A percentile compares a stretch with the other conserved stretches of the same genome.
Conservation (phyloP, 1,140 invertebrate genomes). For the Luehdorfia chinensis region DNA sequence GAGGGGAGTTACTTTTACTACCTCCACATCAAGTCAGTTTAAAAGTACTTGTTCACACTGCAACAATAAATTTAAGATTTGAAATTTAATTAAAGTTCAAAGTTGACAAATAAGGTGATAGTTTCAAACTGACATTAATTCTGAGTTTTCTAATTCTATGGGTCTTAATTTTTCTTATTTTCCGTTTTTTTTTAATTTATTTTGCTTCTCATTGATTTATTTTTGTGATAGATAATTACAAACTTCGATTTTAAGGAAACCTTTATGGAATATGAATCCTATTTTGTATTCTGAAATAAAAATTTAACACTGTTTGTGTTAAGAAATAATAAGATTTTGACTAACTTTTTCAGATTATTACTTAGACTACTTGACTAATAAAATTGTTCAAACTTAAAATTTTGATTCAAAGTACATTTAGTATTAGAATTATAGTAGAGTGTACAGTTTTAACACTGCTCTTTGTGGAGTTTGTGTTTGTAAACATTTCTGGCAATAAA, state of each 20-base stretch:
- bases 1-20: slow-evolving; percentile 1
- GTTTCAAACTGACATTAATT: slow-evolving; percentile 67
- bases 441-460: slow-evolving; percentile 67
- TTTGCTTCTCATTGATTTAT: slow-evolving; percentile 43
- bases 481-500: slow-evolving; percentile 75
- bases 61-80: slow-evolving; percentile 65
- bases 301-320: slow-evolving; percentile 45
- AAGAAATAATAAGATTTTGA: slow-evolving; percentile 56
- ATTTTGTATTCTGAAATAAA: slow-evolving; percentile 45
- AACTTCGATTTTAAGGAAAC: slow-evolving; percentile 66
- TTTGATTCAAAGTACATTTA: slow-evolving; percentile 59
- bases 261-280: slow-evolving; percentile 57
- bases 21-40: slow-evolving; percentile 8
- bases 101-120: slow-evolving; percentile 71
- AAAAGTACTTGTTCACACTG: slow-evolving; percentile 41
- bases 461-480: slow-evolving; percentile 63
- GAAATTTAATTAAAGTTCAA: slow-evolving; percentile 73
- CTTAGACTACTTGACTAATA: slow-evolving; percentile 31
- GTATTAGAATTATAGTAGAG: slow-evolving; percentile 62
- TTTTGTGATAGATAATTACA: slow-evolving; percentile 62
- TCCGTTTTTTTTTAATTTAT: slow-evolving; percentile 69
- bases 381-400: slow-evolving; percentile 32
- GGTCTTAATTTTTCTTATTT: slow-evolving; percentile 64
- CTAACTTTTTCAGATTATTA: slow-evolving; percentile 52
- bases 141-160: slow-evolving; percentile 61